phyloP scores from a whole-genome alignment of 92 coral and sea anemone genomes.

The Zoanthus gigantus region DNA sequence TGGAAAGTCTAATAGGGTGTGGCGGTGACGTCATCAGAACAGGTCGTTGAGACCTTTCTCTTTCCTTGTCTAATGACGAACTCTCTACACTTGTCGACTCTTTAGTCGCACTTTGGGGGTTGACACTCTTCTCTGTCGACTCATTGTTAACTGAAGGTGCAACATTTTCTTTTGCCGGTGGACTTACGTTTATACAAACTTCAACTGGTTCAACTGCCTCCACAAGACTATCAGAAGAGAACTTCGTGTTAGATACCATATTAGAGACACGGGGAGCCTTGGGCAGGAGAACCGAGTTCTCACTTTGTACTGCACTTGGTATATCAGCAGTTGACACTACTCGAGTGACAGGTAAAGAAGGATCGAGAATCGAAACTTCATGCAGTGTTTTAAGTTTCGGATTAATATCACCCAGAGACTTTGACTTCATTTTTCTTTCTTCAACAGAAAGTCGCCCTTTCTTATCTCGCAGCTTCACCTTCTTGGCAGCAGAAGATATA shows the following conservation, averaged over 20 bases:
- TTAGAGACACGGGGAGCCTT: constrained; percentile 19
- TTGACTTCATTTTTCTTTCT: constrained; percentile 73
- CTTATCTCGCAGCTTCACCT: constrained; percentile 74
- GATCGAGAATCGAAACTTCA: constrained; percentile 71
- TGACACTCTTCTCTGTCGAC: background rate
- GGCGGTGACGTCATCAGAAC: constrained; percentile 81
- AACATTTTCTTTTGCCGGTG: constrained; percentile 25
- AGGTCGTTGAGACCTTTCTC: constrained; percentile 68
- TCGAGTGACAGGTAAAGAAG: constrained; percentile 72
- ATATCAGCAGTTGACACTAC: constrained; percentile 75
- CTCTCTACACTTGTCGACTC: background rate
- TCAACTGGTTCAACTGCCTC: constrained; percentile 35
- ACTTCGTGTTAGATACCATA: background rate
- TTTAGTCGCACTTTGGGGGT: background rate
- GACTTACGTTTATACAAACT: constrained; percentile 13
- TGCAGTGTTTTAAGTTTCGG: constrained; percentile 58
- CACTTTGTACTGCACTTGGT: constrained; percentile 45
- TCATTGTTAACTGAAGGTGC: background rate
- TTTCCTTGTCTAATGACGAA: constrained; percentile 49
- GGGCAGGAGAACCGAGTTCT: background rate
- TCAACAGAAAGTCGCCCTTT: constrained; percentile 69
- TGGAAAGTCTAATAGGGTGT: constrained; percentile 71
- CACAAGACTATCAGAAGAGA: background rate
- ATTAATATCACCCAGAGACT: constrained; percentile 81
- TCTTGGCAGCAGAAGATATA: constrained; percentile 48